Conservation (phyloP, 2,888 invertebrate species). For the Melanophora roralis region DNA sequence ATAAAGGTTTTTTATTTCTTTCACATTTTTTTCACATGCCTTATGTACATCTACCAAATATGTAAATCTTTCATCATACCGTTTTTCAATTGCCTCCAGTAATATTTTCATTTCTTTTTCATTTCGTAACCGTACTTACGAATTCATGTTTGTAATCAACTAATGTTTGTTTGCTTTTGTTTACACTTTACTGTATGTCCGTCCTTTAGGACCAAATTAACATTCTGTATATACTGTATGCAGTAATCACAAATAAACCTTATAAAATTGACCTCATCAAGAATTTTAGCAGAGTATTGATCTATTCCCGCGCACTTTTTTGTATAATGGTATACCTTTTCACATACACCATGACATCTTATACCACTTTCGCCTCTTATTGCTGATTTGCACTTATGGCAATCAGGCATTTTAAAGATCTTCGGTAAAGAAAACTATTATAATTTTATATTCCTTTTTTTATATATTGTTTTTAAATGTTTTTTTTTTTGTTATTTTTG, state of each 20-base stretch:
- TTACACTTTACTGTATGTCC: neutral
- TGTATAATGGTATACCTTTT: neutral
- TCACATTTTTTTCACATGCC: too few species aligned
- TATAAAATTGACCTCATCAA: neutral
- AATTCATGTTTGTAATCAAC: neutral
- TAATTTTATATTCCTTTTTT: too few species aligned
- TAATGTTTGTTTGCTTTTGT: neutral
- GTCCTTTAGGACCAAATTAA: neutral
- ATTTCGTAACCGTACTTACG: too few species aligned
- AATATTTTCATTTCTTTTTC: too few species aligned
- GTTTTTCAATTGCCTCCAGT: too few species aligned
- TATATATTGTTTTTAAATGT: too few species aligned
- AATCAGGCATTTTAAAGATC: constrained; percentile 4
- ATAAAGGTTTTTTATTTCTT: too few species aligned
- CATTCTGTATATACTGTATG: neutral
- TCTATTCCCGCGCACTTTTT: neutral
- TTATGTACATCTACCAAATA: too few species aligned
- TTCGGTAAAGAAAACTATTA: too few species aligned
- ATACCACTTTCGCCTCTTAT: neutral
- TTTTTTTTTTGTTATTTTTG: too few species aligned
- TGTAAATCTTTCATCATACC: too few species aligned
- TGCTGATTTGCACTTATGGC: neutral
- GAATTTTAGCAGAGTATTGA: neutral
- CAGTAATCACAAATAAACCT: neutral
- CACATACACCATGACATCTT: neutral